Evolutionary conservation across 2,888 invertebrate species (phyloP), one percentile per base, ranked within the genome.

Genomic region (Tachystola acroxantha): DNA sequence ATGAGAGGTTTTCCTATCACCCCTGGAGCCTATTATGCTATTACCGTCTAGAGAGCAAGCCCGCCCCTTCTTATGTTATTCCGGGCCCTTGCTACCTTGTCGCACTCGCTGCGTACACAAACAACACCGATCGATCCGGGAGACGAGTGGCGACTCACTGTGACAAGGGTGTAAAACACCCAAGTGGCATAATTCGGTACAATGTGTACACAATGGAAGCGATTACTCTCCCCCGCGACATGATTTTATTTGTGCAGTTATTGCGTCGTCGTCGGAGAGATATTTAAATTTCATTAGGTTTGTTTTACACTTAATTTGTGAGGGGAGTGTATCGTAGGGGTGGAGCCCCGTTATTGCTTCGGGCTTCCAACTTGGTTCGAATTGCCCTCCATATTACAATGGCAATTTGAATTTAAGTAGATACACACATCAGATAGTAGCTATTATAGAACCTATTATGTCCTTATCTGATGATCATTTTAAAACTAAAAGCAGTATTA

Each of bases 221-320:
- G 79, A 82, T 85, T 84, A 73, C 64, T 76, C 78, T 76, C 84
- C 82, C 82, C 64, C 66, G 75, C 76, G 72, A 76, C 74, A 81
- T 80, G 81, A 84, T 82, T 86, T 82, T 84, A 85, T 86, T 85
- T 81, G 84, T 81, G 72, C 79, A 77, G 80, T 82, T 85, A 86
- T 84, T 81, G 74, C 76, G 76, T 73, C 71, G 77, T 64, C 71
- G 77, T 64, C 71, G 72, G 74, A 71, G 77, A 84, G 82, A 85
- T 85, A 85, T 86, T 85, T 85, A 85, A 85, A 86, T 86, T 85
- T 82, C 84, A 85, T 86, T 86, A 82, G 86, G 85, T 85, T 86
- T 86, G 85, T 86, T 86, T 86, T 86, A 85, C 86, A 86, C 84
- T 86, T 86, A 85, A 86, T 85, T 86, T 86, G 82, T 68, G 79